These are phyloP conservation scores for Nanorana parkeri DNA, from an alignment of 2,113 vertebrate genomes.

Conservation along the genomic window DNA sequence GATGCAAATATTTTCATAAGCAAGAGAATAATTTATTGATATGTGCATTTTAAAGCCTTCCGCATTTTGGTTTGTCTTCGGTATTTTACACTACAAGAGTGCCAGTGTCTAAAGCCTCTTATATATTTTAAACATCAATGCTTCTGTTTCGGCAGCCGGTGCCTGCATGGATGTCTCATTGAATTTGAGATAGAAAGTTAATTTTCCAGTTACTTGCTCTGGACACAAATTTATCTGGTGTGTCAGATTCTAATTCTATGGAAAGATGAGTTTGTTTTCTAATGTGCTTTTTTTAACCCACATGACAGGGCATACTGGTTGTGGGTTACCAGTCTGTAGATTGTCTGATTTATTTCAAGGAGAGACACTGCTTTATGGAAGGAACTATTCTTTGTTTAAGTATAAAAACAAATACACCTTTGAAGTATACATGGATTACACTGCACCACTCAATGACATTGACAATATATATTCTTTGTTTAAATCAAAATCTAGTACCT, in stretches of 20 bases:
- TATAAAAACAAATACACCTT: no score
- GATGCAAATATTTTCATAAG: slow-evolving; percentile 43
- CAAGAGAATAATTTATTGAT: slow-evolving; percentile 24
- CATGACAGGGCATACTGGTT: slow-evolving; percentile 10
- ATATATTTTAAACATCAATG: slow-evolving; percentile 22
- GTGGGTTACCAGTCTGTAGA: background rate
- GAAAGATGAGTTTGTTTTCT: slow-evolving; percentile 15
- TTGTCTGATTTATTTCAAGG: no score
- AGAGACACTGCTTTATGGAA: no score
- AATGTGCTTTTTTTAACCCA: slow-evolving; percentile 16
- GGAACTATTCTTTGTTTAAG: no score
- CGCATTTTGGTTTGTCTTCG: background rate
- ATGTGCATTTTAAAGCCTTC: slow-evolving; percentile 17
- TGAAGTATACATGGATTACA: no score
- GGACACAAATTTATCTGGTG: slow-evolving; percentile 44
- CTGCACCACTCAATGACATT: no score
- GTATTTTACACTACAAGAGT: background rate
- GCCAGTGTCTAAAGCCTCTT: background rate
- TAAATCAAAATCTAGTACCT: no score
- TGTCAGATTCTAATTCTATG: slow-evolving; percentile 42
- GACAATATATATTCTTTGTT: no score
- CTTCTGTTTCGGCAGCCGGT: background rate
- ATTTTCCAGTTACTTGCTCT: slow-evolving; percentile 44
- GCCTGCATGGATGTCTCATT: background rate
- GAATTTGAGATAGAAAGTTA: slow-evolving; percentile 38